Base-by-base conservation (phyloP, 2,797 vertebrate species). In the Bradypus variegatus region DNA sequence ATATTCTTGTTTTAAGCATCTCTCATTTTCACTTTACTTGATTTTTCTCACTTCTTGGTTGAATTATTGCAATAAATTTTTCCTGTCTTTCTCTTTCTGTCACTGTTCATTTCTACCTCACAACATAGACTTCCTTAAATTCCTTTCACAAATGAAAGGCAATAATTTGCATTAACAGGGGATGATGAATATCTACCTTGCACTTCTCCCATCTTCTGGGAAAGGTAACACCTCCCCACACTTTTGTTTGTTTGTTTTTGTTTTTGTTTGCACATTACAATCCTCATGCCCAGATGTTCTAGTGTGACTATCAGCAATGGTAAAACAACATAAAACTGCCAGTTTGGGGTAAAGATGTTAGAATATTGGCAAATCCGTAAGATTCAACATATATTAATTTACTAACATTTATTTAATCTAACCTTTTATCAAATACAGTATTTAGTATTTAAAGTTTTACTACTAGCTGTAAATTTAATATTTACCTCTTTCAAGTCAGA, bases 401-500 rank as follows among this genome's bases (percentile, higher is more conserved):
- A 73, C 45, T 48, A 88, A 75, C 65, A 88, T 45, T 2, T 33
- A 78, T 62, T 45, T 50, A 69, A 70, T n/a, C 14, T 41, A 58
- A 36, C 69, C 36, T 93, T 79, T 73, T 31, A 90, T 55, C 75
- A 81, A 91, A 23, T 19, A 8, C 45, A 41, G 38, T 50, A 78
- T 18, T 84, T 86, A 41, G 38, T 50, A 78, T 18, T 84, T 86
- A 48, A 77, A 79, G n/a, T 60, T 88, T 48, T 79, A 88, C 85
- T 69, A 64, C 48, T 38, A 67, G 79, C 53, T 77, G 83, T 70
- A 88, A 91, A 88, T 69, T 79, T 83, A 69, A 90, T 83, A 91
- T 88, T 92, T 82, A 91, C 69, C 45, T 93, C 81, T 91, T 83
- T 65, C 31, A 80, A 77, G 73, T 86, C 58, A 88, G 62, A 92